Evolutionary conservation across 2,888 invertebrate species (phyloP).

Genomic region (Papilio protenor): DNA sequence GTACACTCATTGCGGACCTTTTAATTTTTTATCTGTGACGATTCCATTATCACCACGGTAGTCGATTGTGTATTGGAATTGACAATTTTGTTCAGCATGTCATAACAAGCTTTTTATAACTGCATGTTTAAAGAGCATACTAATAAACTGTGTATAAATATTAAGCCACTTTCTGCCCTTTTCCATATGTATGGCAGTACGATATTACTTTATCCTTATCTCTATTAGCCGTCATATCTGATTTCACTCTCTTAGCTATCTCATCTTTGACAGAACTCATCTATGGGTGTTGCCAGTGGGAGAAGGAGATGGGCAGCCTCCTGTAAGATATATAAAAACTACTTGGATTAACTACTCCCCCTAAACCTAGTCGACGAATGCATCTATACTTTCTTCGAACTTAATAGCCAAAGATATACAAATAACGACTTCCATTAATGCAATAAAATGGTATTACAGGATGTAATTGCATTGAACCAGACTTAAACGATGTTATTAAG

Average conservation of each 20-base stretch:
- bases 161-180: neutral
- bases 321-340: too few species aligned
- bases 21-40: slow-evolving; percentile 31
- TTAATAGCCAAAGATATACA: neutral
- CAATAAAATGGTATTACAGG: neutral
- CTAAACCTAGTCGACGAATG: too few species aligned
- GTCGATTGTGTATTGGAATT: neutral
- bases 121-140: neutral
- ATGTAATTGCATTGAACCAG: slow-evolving; percentile 47
- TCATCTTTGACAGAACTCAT: neutral
- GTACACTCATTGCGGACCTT: slow-evolving; percentile 16
- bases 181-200: neutral
- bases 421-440: neutral
- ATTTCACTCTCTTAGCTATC: too few species aligned
- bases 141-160: too few species aligned
- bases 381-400: neutral
- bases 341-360: too few species aligned
- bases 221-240: neutral
- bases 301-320: too few species aligned
- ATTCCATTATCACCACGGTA: slow-evolving; percentile 27
- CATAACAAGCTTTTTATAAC: neutral
- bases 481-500: slow-evolving; percentile 53
- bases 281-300: too few species aligned
- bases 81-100: slow-evolving; percentile 1
- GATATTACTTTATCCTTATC: neutral